phyloP scores from a whole-genome alignment of 1,140 invertebrate species.

The Drosophila grimshawi region DNA sequence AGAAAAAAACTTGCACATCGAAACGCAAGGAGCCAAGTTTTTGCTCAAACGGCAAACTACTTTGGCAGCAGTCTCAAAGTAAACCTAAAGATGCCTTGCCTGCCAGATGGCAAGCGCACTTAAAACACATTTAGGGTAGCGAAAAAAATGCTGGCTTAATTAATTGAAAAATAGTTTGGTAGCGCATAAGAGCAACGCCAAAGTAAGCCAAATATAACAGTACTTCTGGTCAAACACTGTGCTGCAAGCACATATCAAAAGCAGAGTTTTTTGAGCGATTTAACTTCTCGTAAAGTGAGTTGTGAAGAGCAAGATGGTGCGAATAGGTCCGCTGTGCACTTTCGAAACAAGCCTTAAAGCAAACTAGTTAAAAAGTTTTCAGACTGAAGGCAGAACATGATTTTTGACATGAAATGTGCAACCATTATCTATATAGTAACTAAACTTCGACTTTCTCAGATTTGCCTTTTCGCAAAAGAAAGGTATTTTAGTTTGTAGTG shows the following conservation, averaged over 20 bases:
- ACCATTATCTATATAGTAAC: not conserved
- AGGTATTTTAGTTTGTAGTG: not conserved
- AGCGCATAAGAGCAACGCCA: slow-evolving; percentile 16
- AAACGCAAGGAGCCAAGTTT: slow-evolving; percentile 64
- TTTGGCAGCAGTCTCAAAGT: slow-evolving; percentile 31
- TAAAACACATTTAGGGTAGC: slow-evolving; percentile 69
- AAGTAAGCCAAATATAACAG: slow-evolving; percentile 26
- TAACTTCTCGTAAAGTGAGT: slow-evolving; percentile 1
- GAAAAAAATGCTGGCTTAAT: slow-evolving; percentile 74
- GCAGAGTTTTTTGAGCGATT: not conserved
- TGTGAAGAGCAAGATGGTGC: not conserved
- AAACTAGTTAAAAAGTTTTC: slow-evolving; percentile 27
- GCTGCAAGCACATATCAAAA: not conserved
- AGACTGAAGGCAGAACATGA: not conserved
- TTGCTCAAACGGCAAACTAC: slow-evolving; percentile 56
- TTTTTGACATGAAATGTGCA: not conserved
- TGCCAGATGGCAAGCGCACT: slow-evolving; percentile 43
- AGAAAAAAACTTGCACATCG: not conserved
- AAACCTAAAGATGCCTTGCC: slow-evolving; percentile 34
- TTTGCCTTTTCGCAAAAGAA: too few relatives aligned
- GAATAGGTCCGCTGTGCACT: slow-evolving; percentile 15
- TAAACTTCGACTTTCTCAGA: not conserved
- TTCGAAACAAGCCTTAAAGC: slow-evolving; percentile 1
- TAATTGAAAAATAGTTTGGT: slow-evolving; percentile 71
- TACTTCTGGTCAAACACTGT: slow-evolving; percentile 9